A percentile compares a stretch with the other conserved stretches of the same genome.
Evolutionary conservation across 1,140 invertebrate genomes (phyloP).

Genomic region (Pseudachorutes palmiensis): DNA sequence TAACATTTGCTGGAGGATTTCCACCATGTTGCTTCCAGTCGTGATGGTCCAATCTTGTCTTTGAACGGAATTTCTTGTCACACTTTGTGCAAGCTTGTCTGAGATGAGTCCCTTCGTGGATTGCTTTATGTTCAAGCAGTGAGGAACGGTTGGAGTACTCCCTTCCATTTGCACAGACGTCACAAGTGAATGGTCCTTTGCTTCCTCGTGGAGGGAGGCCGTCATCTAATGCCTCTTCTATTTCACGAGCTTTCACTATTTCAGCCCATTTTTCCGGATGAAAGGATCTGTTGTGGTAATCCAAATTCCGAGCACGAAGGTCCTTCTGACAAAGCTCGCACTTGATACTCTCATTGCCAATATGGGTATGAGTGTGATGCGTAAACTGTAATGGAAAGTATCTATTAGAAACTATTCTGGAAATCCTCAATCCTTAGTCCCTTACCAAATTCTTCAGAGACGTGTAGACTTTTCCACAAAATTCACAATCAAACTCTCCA

Average conservation of each 20-base stretch:
- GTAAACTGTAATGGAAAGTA: neutral
- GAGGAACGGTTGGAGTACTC: neutral
- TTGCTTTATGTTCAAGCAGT: neutral
- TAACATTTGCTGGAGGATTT: neutral
- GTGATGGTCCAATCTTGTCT: neutral
- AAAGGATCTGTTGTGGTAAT: neutral
- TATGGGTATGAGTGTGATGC: neutral
- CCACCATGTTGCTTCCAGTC: neutral
- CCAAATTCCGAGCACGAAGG: neutral
- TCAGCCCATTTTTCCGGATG: neutral
- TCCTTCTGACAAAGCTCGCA: neutral
- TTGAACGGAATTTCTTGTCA: neutral
- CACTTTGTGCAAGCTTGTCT: neutral
- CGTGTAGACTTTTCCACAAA: too few relatives aligned
- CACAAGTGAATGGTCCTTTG: neutral
- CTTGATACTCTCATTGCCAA: neutral
- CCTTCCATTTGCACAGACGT: neutral
- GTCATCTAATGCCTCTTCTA: neutral
- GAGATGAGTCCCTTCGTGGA: neutral
- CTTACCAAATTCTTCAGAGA: too few relatives aligned
- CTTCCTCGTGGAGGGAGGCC: neutral
- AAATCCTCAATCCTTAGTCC: too few relatives aligned
- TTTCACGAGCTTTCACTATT: neutral
- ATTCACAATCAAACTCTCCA: too few relatives aligned
- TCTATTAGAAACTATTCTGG: too few relatives aligned